Percentiles rank a stretch among this genome's conserved stretches.
phyloP scores from a whole-genome alignment of 2,797 vertebrate species.

The Helicolenus hilgendorfi region DNA sequence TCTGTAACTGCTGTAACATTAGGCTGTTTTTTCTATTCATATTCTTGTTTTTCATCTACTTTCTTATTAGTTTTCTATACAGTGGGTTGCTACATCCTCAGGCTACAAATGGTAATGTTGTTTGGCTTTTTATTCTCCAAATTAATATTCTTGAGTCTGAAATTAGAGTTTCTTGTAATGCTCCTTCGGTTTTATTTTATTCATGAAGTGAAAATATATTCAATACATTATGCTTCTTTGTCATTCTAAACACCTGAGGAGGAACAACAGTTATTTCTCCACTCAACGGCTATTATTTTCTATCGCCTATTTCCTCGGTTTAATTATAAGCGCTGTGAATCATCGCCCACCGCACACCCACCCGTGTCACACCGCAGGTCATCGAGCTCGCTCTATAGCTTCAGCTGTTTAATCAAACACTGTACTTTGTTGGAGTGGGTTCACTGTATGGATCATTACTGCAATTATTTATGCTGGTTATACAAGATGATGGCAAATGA shows the following conservation, averaged over 20 bases:
- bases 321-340: conserved; percentile 68
- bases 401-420: conserved; percentile 58
- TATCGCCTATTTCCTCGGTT: conserved; percentile 42
- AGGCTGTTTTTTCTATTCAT: conserved; percentile 24
- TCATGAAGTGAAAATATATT: conserved; percentile 12
- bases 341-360: conserved; percentile 16
- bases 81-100: conserved; percentile 24
- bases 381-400: conserved; percentile 19
- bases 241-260: conserved; percentile 47
- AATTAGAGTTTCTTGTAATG: conserved; percentile 40
- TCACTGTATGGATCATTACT: conserved; percentile 40
- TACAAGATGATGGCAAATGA: conserved; percentile 31
- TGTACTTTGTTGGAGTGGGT: conserved; percentile 36
- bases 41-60: conserved; percentile 36
- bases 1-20: conserved; percentile 12
- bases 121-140: conserved; percentile 35
- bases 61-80: conserved; percentile 32
- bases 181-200: neutral
- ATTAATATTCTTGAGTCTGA: conserved; percentile 34
- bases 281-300: conserved; percentile 51
- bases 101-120: conserved; percentile 44
- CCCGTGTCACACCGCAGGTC: conserved; percentile 41
- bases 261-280: conserved; percentile 34
- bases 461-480: conserved; percentile 32
- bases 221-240: conserved; percentile 11